Evolutionary conservation across 2,797 vertebrate genomes (phyloP), one percentile per base, ranked within the genome.

Genomic region (Dipus sagitta): DNA sequence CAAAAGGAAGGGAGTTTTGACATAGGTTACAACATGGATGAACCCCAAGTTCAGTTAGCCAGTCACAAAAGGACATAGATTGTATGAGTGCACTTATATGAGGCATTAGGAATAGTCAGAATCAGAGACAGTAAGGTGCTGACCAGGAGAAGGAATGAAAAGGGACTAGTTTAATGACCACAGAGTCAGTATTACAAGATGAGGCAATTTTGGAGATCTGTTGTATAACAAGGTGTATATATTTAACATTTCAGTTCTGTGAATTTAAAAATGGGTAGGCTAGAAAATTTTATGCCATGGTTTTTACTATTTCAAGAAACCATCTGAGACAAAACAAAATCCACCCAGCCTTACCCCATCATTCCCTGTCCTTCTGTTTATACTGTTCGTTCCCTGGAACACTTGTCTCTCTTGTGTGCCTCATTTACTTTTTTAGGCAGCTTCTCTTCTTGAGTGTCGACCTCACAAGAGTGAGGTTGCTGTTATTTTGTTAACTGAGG

Each of bases 161-260:
- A 28, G 52, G 38, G 13, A 54, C 3, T 20, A 60, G 32, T 72
- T 80, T 65, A 71, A 4, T 32, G 54, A 24, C 7, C 47, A 5
- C 1, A 24, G 32, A 65, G 26, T 88, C 17, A 47, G 65, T 74
- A 72, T 84, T 24, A 7, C 17, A 67, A 70, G 65, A 32, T 17
- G 71, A 78, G 62, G 62, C 64, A 14, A 60, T 87, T 79, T 75
- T 62, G 88, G 90, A 87, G 38, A 54, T 83, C 32, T 85, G 62
- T 82, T 86, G 47, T 23, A 15, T 74, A 32, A 26, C 32, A 13
- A 71, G 75, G 34, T 32, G 18, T 9, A 11, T 20, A 7, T 30
- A 26, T 21, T 70, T 38, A 47, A 38, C 8, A 58, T 80, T 42
- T 28, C 15, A 78, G 68, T 77, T 54, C 65, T 74, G 15, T 62